These are phyloP conservation scores for Yasuhikotakia modesta DNA, from an alignment of 2,797 vertebrate genomes.

Conservation along the genomic window DNA sequence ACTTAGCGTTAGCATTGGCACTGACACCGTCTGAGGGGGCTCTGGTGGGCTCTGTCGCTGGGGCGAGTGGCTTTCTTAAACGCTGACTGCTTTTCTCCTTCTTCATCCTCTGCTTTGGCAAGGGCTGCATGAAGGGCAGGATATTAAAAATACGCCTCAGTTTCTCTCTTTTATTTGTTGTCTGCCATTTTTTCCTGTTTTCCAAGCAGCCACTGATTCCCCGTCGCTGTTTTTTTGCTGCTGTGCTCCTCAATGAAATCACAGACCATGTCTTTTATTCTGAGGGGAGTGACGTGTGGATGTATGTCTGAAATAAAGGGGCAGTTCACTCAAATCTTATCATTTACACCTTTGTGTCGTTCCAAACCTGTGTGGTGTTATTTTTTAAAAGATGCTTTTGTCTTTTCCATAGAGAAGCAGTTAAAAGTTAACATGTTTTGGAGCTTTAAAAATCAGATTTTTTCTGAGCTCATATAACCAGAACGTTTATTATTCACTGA, in stretches of 20 bases:
- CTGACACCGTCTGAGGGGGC: conserved; percentile 57
- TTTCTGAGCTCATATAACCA: neutral
- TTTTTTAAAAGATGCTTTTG: neutral
- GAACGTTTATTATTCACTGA: neutral
- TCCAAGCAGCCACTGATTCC: conserved; percentile 51
- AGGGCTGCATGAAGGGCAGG: conserved; percentile 75
- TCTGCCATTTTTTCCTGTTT: conserved; percentile 55
- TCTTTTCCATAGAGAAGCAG: neutral
- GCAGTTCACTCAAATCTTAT: conserved; percentile 8
- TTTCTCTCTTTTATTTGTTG: conserved; percentile 57
- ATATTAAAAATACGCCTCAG: conserved; percentile 68
- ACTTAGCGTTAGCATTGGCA: conserved; percentile 61
- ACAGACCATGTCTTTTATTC: conserved; percentile 66
- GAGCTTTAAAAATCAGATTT: neutral
- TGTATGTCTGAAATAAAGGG: conserved; percentile 6
- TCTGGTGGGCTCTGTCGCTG: conserved; percentile 72
- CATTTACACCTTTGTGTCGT: conserved; percentile 3
- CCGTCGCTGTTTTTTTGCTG: conserved; percentile 65
- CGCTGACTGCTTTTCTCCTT: conserved; percentile 73
- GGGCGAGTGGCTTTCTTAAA: conserved; percentile 72
- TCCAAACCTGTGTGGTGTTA: neutral
- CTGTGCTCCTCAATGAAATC: conserved; percentile 66
- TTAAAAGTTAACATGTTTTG: no score
- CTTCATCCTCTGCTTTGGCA: conserved; percentile 65
- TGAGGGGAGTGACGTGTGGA: conserved; percentile 25